These are phyloP conservation scores for Mercenaria mercenaria DNA, from an alignment of 1,140 invertebrate species.

Conservation along the genomic window DNA sequence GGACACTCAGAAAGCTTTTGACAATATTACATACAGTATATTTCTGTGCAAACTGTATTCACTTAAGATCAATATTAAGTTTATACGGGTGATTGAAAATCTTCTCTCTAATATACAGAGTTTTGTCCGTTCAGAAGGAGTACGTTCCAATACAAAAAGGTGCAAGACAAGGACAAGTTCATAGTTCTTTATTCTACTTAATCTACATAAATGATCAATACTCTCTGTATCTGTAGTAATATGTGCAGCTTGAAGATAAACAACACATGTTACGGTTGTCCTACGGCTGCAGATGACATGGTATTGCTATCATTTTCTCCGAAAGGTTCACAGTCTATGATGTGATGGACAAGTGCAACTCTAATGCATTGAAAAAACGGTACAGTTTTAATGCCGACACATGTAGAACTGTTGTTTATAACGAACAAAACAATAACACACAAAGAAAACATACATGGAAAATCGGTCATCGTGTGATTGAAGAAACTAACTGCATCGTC, in stretches of 20 bases:
- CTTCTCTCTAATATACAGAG: not conserved
- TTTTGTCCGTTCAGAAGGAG: not conserved
- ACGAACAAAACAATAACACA: too few species aligned
- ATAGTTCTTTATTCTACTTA: not conserved
- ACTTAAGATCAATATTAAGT: not conserved
- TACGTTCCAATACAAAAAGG: not conserved
- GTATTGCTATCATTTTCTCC: not conserved
- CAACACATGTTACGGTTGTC: not conserved
- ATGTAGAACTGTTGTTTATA: not conserved
- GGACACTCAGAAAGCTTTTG: not conserved
- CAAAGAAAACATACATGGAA: too few species aligned
- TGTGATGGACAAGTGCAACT: too few species aligned
- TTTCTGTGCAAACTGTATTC: not conserved
- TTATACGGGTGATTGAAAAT: not conserved
- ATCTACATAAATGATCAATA: not conserved
- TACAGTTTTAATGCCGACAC: too few species aligned
- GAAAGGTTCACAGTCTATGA: not conserved
- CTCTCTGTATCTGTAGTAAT: not conserved
- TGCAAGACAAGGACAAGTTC: not conserved
- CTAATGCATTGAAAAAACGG: too few species aligned
- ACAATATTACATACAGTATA: not conserved
- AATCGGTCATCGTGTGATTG: too few species aligned
- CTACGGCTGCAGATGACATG: slow-evolving; percentile 9
- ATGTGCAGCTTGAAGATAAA: not conserved
- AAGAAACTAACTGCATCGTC: too few species aligned